Evolutionary conservation across 2,888 invertebrate species (phyloP).

Genomic region (Tetrapedia diversipes): DNA sequence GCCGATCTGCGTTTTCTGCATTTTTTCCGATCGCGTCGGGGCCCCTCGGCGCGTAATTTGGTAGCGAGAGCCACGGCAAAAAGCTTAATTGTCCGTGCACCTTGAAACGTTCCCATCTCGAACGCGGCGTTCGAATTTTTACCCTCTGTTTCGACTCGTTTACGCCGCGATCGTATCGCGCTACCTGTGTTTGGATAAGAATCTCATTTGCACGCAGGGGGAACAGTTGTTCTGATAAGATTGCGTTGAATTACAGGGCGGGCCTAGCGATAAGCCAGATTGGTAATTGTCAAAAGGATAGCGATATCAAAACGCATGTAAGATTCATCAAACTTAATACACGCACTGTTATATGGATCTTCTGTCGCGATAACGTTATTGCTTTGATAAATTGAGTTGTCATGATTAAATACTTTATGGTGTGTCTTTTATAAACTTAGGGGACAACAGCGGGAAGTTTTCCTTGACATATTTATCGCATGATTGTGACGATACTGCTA

Average conservation of each 20-base stretch:
- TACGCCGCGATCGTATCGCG: constrained; percentile 26
- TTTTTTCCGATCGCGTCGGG: constrained; percentile 41
- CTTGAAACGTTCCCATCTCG: neutral
- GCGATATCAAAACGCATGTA: neutral
- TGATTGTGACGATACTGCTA: no score
- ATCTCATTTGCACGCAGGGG: constrained; percentile 18
- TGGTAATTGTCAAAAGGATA: neutral
- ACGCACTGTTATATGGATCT: no score
- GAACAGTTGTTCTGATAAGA: constrained; percentile 5
- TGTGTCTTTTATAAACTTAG: no score
- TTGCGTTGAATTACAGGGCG: neutral
- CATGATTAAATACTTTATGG: no score
- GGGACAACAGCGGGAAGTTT: no score
- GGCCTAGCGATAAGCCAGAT: neutral
- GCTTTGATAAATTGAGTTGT: no score
- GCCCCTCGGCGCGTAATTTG: constrained; percentile 32
- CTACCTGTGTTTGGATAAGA: constrained; percentile 10
- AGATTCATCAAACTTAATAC: neutral
- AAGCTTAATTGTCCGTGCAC: constrained; percentile 50
- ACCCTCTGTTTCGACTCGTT: constrained; percentile 36
- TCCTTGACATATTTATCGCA: no score
- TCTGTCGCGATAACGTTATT: no score
- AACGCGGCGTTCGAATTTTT: constrained; percentile 31
- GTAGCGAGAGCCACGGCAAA: constrained; percentile 39
- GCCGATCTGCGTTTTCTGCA: constrained; percentile 56